These are phyloP conservation scores for Mizuhopecten yessoensis DNA, from an alignment of 1,140 invertebrate species.

Conservation along the genomic window DNA sequence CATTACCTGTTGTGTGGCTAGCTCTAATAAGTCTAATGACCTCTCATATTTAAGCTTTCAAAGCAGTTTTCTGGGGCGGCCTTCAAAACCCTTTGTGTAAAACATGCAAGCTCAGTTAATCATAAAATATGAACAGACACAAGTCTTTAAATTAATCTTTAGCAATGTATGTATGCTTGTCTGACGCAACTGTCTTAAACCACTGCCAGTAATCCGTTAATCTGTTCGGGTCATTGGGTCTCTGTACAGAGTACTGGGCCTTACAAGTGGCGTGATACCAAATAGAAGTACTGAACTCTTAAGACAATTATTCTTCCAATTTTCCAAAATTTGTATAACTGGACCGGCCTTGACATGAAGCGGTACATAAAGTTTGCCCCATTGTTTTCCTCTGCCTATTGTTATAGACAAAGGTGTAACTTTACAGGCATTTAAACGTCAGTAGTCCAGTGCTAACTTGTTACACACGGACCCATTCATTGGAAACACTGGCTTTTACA, in stretches of 20 bases:
- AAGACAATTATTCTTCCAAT: neutral
- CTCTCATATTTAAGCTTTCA: neutral
- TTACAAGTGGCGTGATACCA: neutral
- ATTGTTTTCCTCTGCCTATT: constrained; percentile 5
- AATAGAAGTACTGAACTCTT: neutral
- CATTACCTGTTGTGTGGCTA: neutral
- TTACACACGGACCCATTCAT: neutral
- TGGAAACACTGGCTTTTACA: neutral
- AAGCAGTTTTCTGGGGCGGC: neutral
- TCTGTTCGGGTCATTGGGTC: constrained; percentile 12
- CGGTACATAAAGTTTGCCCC: neutral
- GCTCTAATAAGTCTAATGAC: neutral
- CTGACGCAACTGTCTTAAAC: constrained; percentile 30
- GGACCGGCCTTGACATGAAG: neutral
- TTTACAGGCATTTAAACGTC: neutral
- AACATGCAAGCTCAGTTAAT: constrained; percentile 27
- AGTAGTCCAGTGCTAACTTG: neutral
- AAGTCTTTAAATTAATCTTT: neutral
- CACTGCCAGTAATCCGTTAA: neutral
- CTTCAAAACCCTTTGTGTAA: neutral
- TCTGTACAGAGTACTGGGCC: neutral
- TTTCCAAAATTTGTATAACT: neutral
- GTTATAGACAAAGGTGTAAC: constrained; percentile 10
- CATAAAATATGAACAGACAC: neutral
- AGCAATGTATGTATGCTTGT: neutral